Evolutionary conservation across 2,113 vertebrate species (phyloP), one percentile per base, ranked within the genome.

Genomic region (Hystrix cristata): DNA sequence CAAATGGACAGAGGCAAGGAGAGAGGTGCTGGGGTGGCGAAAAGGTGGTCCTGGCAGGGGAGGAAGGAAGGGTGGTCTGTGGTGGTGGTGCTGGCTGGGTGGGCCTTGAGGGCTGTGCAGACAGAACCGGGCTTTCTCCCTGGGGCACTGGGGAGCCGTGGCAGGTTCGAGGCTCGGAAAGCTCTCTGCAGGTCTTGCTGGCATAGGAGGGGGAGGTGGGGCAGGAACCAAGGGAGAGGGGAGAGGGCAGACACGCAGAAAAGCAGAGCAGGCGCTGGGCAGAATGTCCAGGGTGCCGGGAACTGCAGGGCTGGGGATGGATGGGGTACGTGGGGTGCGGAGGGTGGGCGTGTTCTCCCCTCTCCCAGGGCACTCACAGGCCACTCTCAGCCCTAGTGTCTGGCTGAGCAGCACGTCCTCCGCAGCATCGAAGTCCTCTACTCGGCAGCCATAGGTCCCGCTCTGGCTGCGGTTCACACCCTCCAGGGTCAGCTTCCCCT

Each of bases 361-460:
- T 10, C 12, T 3, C 82, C 59, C 5, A 0, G 59, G 38, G 48
- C 21, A 16, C 99, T 99, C 98, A 99, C 99, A 99, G 94, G 99
- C 95, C n/a, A 99, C 99, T 0, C 0, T 51, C 38, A 99, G 97
- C 57, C 1, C 59, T 89, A 99, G 95, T 0, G 53, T 95, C 82
- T 97, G 97, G 27, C 5, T 86, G 21, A 99, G 98, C 0, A 98
- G 96, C 0, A 96, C 95, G 0, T 98, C 97, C 0, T 98, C 19
- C 0, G 46, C 18, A 0, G 98, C 97, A 0, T 99, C 99, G 0
- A 98, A 99, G 94, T 99, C 99, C 0, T 95, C 90, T 1, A 98
- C 99, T 0, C 90, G 93, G 96, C 99, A 99, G 31, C 2, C 95
- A 64, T 99, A 99, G 0, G 10, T 43, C 1, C 99, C 99, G 0